These are phyloP conservation scores for Vespertilio murinus DNA, from an alignment of 2,797 vertebrate genomes.

Conservation along the genomic window DNA sequence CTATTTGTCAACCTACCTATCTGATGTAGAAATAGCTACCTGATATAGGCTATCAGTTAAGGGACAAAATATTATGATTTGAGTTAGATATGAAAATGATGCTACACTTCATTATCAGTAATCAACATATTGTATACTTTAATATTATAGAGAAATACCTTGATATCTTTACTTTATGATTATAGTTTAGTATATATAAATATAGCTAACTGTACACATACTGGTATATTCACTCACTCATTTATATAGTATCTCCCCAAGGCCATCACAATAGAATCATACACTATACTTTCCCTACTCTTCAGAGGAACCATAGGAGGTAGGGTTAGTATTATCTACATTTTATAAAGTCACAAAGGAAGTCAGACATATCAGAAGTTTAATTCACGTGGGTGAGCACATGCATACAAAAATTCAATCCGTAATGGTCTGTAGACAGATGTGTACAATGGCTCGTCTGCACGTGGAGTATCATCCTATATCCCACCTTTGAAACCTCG, in stretches of 20 bases:
- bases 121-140: background rate
- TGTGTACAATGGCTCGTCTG: background rate
- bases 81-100: background rate
- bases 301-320: background rate
- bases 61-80: background rate
- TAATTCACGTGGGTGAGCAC: background rate
- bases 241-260: background rate
- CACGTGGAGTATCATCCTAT: background rate
- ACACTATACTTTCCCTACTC: background rate
- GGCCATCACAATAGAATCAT: background rate
- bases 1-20: background rate
- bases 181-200: background rate
- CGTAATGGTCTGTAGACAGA: background rate
- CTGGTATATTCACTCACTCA: background rate
- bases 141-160: background rate
- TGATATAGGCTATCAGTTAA: background rate
- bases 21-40: background rate
- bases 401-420: background rate
- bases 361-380: background rate
- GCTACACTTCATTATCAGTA: background rate
- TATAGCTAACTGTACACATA: background rate
- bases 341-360: constrained; percentile 1
- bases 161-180: background rate
- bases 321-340: background rate
- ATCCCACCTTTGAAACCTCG: background rate